Evolutionary conservation across 2,797 vertebrate genomes (phyloP).

Genomic region (Artibeus lituratus): DNA sequence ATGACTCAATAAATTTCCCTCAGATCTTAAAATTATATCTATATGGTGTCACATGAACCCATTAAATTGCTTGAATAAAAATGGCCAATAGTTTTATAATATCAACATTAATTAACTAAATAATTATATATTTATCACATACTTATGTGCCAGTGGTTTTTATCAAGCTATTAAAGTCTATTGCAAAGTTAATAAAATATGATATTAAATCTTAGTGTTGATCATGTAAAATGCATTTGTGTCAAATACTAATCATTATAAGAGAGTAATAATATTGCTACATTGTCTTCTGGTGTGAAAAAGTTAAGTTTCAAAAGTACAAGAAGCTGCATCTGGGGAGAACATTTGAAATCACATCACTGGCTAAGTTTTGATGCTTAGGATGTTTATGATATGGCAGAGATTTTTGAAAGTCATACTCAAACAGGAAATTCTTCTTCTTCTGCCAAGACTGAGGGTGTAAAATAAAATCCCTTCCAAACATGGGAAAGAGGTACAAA

Average conservation of each 20-base stretch:
- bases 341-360: neutral
- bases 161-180: neutral
- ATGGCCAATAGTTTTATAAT: neutral
- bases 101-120: neutral
- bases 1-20: neutral
- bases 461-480: neutral
- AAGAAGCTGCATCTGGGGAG: neutral
- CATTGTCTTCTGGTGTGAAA: neutral
- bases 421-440: neutral
- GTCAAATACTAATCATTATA: neutral
- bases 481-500: neutral
- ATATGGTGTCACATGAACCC: neutral
- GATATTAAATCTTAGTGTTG: neutral
- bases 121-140: neutral
- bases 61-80: neutral
- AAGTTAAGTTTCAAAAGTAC: neutral
- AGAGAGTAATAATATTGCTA: neutral
- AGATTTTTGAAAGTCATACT: constrained; percentile 39
- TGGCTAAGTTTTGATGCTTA: neutral
- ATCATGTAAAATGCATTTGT: neutral
- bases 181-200: neutral
- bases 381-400: neutral
- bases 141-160: neutral
- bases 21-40: neutral
- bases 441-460: neutral